Evolutionary conservation across 2,797 vertebrate species (phyloP), one percentile per base, ranked within the genome.

Genomic region (Valencia hispanica): DNA sequence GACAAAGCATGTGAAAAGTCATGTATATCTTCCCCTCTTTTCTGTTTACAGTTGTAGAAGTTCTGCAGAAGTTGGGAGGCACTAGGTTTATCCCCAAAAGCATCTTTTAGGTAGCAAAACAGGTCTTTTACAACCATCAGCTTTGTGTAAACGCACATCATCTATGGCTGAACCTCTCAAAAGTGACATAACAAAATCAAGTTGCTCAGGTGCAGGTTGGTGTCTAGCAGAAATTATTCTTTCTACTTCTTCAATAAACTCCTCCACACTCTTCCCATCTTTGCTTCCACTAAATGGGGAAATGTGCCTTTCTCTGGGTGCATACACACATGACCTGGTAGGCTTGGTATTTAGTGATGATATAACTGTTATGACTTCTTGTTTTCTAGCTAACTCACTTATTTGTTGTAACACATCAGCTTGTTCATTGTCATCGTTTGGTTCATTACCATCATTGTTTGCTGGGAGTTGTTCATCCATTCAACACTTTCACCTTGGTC

Each of bases 201-300:
- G 41, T 22, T 66, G 34, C 9, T 66, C 63, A 25, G 63, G 63
- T 41, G 63, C 36, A 66, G 63, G 41, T 12, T 70, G 43, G 17
- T 70, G 32, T 48, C 68, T 50, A 10, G 45, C 68, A 32, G 68
- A 70, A 48, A 70, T 32, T 0, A 50, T 45, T 15, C 45, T 18
- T 25, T 70, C 68, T 70, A 70, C 45, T 32, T 70, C 68, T 10
- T 70, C 68, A 48, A 70, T 48, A 32, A 48, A 70, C 17, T 70
- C 25, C 20, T 70, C 45, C 5, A 70, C n/a, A 48, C n/a, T 47
- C 68, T 45, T 70, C 30, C 68, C 68, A 70, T 70, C 45, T 32
- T 70, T 70, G 41, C 22, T 45, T 32, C 68, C 43, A 32, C 68
- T 70, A 47, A 70, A 69, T 22, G 47, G 69, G 34, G 47, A 22